These are phyloP conservation scores for Coendou prehensilis DNA, from an alignment of 2,797 vertebrate species.

Conservation along the genomic window DNA sequence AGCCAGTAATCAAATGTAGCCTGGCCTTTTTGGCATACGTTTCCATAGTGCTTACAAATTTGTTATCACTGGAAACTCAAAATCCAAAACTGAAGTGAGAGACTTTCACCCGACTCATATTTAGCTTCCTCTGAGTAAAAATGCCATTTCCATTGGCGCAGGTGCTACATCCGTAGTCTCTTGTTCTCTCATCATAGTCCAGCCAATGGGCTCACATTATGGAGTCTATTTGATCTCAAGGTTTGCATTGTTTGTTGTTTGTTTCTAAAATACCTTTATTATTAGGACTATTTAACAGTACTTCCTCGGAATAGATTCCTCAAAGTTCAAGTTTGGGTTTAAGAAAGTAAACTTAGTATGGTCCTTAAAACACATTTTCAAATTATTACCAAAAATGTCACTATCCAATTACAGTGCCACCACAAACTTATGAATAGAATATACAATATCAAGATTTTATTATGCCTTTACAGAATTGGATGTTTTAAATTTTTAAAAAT, in stretches of 20 bases:
- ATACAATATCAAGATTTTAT: not conserved
- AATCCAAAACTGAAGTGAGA: conserved; percentile 22
- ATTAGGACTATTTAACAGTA: conserved; percentile 13
- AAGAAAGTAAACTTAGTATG: conserved; percentile 19
- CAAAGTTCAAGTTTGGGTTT: conserved; percentile 8
- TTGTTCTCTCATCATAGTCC: not conserved
- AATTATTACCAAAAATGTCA: not conserved
- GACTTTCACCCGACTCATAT: not conserved
- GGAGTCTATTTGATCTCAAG: not conserved
- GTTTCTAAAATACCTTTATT: conserved; percentile 33
- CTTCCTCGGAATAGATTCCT: not conserved
- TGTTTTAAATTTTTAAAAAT: not conserved
- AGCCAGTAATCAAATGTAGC: not conserved
- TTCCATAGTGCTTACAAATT: not conserved
- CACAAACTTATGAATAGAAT: conserved; percentile 29
- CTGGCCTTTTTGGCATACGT: not conserved
- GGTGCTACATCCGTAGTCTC: not conserved
- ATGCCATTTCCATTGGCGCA: not conserved
- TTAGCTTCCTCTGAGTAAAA: not conserved
- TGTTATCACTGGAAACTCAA: not conserved
- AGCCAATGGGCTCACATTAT: not conserved
- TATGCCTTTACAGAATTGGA: not conserved
- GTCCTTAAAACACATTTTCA: conserved; percentile 32
- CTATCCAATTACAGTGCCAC: not conserved
- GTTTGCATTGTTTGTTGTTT: not conserved